Conservation (phyloP, 2,888 invertebrate species). For the Caenorhabditis becei region DNA sequence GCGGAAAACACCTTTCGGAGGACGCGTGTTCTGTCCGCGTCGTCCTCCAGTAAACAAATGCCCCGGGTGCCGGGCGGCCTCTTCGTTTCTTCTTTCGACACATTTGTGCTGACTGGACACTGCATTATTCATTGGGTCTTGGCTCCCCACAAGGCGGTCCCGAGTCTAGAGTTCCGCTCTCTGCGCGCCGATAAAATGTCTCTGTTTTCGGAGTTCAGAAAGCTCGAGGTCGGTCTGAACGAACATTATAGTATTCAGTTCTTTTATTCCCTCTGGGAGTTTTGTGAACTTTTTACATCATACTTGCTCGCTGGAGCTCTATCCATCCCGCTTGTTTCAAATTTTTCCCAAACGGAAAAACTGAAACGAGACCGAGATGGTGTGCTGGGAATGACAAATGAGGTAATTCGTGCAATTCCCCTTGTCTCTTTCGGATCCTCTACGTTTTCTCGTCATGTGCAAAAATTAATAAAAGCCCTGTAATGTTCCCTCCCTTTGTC, state of each 20-base stretch:
- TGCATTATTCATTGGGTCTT: conserved; percentile 27
- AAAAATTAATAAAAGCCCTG: conserved; percentile 7
- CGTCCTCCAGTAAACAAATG: conserved; percentile 29
- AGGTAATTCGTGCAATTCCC: not conserved
- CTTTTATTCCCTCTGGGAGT: too few species aligned
- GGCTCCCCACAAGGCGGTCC: too few species aligned
- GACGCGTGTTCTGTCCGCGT: conserved; percentile 30
- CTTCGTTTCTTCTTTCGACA: not conserved
- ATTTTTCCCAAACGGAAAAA: not conserved
- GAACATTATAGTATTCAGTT: too few species aligned
- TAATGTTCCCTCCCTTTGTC: not conserved
- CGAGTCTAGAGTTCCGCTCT: not conserved
- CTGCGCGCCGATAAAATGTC: too few species aligned
- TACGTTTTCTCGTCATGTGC: not conserved
- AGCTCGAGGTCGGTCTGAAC: too few species aligned
- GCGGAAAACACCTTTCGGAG: conserved; percentile 11
- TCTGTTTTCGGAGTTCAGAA: too few species aligned
- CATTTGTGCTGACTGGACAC: conserved; percentile 14
- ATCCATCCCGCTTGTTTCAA: not conserved
- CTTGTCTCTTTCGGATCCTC: not conserved
- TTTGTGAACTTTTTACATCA: too few species aligned
- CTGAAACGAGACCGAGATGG: not conserved
- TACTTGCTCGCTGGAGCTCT: too few species aligned
- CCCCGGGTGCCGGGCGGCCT: not conserved
- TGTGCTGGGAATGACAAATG: conserved; percentile 39